A percentile compares a stretch with the other conserved stretches of the same genome.
phyloP scores from a whole-genome alignment of 2,888 invertebrate genomes.

The Metacarcinus magister region DNA sequence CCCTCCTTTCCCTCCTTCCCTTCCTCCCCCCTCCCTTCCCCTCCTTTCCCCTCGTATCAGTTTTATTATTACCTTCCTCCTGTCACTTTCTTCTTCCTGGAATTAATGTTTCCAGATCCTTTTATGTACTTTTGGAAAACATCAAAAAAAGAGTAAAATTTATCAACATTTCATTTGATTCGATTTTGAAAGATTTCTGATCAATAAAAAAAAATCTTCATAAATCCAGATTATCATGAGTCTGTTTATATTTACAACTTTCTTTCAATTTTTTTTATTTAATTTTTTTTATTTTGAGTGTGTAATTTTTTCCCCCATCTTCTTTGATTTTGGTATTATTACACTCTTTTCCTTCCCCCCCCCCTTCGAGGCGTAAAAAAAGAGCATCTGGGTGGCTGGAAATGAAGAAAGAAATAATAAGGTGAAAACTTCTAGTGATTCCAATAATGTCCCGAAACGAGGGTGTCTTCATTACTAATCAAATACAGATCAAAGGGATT shows the following conservation, averaged over 20 bases:
- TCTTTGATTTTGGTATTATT: neutral
- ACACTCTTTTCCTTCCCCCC: neutral
- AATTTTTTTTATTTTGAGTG: no score
- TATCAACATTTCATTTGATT: neutral
- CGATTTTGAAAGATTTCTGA: no score
- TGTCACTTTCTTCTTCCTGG: neutral
- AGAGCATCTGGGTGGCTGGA: no score
- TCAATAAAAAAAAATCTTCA: no score
- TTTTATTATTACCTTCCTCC: neutral
- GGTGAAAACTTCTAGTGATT: conserved; percentile 22
- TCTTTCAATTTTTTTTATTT: no score
- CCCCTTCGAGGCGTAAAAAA: neutral
- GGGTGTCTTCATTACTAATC: conserved; percentile 77
- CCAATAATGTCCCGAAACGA: conserved; percentile 59
- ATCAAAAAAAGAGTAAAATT: neutral
- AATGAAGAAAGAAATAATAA: conserved; percentile 36
- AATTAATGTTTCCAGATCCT: neutral
- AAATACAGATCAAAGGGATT: conserved; percentile 81
- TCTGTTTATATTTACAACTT: no score
- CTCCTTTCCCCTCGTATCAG: neutral
- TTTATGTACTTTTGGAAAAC: neutral
- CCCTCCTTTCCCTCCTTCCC: neutral
- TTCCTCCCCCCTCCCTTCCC: neutral
- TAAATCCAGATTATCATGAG: no score
- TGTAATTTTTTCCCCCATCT: neutral